Conservation (phyloP, 2,888 invertebrate species). For the Neoscelio sp. region DNA sequence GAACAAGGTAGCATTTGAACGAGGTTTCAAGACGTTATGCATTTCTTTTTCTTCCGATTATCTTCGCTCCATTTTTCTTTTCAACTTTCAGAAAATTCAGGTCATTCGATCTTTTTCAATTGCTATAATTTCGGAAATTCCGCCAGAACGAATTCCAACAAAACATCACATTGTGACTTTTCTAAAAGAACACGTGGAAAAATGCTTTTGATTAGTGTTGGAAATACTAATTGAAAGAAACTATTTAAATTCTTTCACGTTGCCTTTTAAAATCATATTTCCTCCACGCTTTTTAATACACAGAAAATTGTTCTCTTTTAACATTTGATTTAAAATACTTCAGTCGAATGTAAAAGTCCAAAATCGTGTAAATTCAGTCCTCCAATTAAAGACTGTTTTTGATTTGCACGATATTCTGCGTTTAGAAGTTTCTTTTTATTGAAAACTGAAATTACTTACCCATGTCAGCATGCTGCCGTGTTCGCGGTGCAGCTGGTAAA, state of each 20-base stretch:
- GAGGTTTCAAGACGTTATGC: slow-evolving; percentile 11
- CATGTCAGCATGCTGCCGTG: slow-evolving; percentile 75
- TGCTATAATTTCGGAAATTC: slow-evolving; percentile 13
- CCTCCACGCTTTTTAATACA: no score
- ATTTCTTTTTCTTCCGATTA: slow-evolving; percentile 37
- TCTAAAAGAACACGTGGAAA: background rate
- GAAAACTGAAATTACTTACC: slow-evolving; percentile 73
- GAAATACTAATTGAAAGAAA: no score
- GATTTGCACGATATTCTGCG: background rate
- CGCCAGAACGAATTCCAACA: background rate
- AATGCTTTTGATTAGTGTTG: no score
- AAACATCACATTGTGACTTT: slow-evolving; percentile 10
- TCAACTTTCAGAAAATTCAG: slow-evolving; percentile 4
- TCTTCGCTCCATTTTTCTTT: slow-evolving; percentile 32
- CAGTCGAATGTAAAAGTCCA: no score
- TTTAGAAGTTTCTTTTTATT: background rate
- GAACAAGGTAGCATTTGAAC: background rate
- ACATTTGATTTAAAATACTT: no score
- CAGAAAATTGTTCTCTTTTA: no score
- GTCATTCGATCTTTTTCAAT: slow-evolving; percentile 30
- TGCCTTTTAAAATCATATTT: no score
- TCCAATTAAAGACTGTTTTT: slow-evolving; percentile 5
- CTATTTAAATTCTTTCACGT: no score
- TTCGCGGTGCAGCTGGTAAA: slow-evolving; percentile 72
- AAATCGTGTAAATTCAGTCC: no score